Percentiles rank a stretch among this genome's conserved stretches.
Evolutionary conservation across 2,797 vertebrate species (phyloP).

Genomic region (Rhodeus uyekii): DNA sequence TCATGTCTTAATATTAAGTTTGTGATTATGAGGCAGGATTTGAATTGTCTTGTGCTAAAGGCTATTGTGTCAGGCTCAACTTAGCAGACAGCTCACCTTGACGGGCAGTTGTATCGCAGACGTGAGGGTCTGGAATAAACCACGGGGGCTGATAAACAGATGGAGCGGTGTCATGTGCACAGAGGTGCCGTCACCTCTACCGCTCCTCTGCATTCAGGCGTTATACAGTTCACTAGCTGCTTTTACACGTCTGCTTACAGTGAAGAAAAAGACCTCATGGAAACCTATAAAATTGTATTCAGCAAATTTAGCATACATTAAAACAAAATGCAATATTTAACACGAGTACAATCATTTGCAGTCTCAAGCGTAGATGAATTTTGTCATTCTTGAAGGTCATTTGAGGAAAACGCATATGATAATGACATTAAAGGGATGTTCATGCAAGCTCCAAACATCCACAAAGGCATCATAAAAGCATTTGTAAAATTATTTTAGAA

Average conservation of each 20-base stretch:
- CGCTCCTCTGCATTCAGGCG: slow-evolving; percentile 16
- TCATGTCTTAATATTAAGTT: not conserved
- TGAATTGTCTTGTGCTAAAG: not conserved
- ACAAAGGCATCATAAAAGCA: not conserved
- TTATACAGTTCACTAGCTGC: slow-evolving; percentile 21
- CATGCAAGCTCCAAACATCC: not conserved
- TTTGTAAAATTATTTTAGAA: not conserved
- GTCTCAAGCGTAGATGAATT: not conserved
- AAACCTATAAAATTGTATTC: not conserved
- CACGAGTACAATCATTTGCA: not conserved
- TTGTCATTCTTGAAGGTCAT: not conserved
- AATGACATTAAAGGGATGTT: not conserved
- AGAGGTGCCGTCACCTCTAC: slow-evolving; percentile 25
- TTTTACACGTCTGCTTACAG: not conserved
- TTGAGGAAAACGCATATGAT: not conserved
- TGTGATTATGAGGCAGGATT: not conserved
- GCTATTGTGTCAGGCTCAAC: slow-evolving; percentile 47
- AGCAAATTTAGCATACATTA: not conserved
- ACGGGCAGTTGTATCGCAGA: slow-evolving; percentile 57
- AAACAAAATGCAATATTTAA: not conserved
- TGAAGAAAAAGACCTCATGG: not conserved
- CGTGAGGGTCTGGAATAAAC: slow-evolving; percentile 51
- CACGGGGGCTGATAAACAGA: slow-evolving; percentile 59
- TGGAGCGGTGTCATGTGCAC: slow-evolving; percentile 32
- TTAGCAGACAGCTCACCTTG: slow-evolving; percentile 66